These are phyloP conservation scores for Callopanchax toddi DNA, from an alignment of 2,113 vertebrate genomes.

Conservation along the genomic window DNA sequence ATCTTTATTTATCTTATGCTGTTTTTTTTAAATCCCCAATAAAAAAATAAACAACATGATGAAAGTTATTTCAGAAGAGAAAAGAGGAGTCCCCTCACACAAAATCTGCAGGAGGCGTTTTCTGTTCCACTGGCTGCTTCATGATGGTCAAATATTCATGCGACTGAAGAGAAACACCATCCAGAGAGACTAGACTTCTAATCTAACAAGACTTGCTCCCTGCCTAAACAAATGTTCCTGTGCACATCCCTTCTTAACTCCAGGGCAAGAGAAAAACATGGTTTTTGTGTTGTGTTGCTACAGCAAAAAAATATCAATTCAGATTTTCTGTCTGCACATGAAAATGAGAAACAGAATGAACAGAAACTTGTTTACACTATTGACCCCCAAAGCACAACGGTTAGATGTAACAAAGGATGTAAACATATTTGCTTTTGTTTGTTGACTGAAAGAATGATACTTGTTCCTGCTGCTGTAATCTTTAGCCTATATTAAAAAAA, in stretches of 20 bases:
- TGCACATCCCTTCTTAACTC: slow-evolving; percentile 75
- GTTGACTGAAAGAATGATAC: slow-evolving; percentile 84
- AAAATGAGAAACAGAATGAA: slow-evolving; percentile 23
- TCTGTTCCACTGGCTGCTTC: slow-evolving; percentile 81
- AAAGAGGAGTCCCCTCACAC: slow-evolving; percentile 72
- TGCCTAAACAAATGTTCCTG: slow-evolving; percentile 82
- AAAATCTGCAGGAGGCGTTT: slow-evolving; percentile 74
- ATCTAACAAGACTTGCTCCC: slow-evolving; percentile 87
- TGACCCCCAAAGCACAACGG: slow-evolving; percentile 88
- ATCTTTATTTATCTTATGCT: slow-evolving; percentile 80
- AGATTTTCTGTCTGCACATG: slow-evolving; percentile 81
- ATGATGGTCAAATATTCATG: slow-evolving; percentile 90
- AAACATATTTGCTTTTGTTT: slow-evolving; percentile 90
- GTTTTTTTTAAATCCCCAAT: slow-evolving; percentile 69
- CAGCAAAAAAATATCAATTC: slow-evolving; percentile 67
- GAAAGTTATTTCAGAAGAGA: slow-evolving; percentile 80
- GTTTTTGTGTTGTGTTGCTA: slow-evolving; percentile 61
- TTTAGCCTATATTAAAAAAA: slow-evolving; percentile 77
- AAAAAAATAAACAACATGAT: slow-evolving; percentile 83
- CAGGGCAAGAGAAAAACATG: slow-evolving; percentile 59
- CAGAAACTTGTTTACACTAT: slow-evolving; percentile 86
- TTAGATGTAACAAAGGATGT: slow-evolving; percentile 94
- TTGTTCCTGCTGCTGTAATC: slow-evolving; percentile 82
- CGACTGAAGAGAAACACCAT: slow-evolving; percentile 88
- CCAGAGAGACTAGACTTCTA: slow-evolving; percentile 85